Evolutionary conservation across 1,140 invertebrate species (phyloP).

Genomic region (Drosophila novamexicana): DNA sequence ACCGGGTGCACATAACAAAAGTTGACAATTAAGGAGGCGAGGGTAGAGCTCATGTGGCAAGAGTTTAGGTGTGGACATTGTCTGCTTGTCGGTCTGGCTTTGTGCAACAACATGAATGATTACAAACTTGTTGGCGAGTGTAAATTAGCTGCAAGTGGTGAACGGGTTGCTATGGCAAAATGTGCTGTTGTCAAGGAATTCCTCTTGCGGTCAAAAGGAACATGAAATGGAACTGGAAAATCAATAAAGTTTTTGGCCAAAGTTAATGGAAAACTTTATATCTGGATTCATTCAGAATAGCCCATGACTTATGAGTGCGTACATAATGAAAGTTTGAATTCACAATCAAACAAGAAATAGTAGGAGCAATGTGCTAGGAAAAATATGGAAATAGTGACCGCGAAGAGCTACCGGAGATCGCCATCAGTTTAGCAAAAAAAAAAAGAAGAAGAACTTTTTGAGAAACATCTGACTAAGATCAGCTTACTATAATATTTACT

Average conservation of each 20-base stretch:
- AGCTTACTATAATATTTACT: no score
- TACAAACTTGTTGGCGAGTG: constrained; percentile 55
- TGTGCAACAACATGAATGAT: constrained; percentile 52
- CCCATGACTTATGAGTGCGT: no score
- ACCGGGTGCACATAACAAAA: constrained; percentile 31
- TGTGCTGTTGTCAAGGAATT: constrained; percentile 25
- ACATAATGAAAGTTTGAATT: no score
- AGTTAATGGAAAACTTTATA: no score
- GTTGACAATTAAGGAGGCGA: constrained; percentile 29
- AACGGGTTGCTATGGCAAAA: not conserved
- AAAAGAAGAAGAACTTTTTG: no score
- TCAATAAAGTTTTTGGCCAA: constrained; percentile 1
- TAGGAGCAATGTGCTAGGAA: no score
- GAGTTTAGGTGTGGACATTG: not conserved
- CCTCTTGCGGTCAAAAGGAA: constrained; percentile 29
- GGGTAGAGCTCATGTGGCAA: constrained; percentile 8
- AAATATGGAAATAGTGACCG: no score
- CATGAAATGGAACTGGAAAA: not conserved
- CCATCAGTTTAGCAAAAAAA: no score
- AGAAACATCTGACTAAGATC: no score
- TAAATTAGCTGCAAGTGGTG: constrained; percentile 51
- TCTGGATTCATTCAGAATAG: no score
- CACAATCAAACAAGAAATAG: no score
- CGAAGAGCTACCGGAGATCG: no score
- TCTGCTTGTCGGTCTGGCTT: constrained; percentile 31